Conservation (phyloP, 2,888 invertebrate genomes). For the Dendrolimus houi region DNA sequence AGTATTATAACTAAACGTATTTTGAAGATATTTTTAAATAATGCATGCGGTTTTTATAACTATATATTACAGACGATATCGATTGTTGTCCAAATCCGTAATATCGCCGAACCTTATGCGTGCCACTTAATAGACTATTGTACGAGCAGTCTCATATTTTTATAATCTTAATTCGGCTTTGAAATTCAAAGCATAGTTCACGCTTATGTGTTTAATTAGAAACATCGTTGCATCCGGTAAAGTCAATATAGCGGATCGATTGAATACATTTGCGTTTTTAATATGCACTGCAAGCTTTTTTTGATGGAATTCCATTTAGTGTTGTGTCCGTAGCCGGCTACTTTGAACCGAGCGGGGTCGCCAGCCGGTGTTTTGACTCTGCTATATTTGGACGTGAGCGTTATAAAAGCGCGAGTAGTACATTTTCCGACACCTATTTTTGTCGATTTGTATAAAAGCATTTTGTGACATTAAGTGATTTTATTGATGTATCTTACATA, state of each 20-base stretch:
- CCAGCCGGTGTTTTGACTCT: background rate
- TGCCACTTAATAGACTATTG: too few species aligned
- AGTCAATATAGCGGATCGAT: conserved; percentile 13
- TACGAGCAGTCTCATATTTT: too few species aligned
- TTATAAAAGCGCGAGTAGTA: too few species aligned
- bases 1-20: too few species aligned
- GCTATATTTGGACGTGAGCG: background rate
- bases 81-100: too few species aligned
- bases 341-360: background rate
- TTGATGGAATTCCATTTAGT: background rate
- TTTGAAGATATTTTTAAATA: too few species aligned
- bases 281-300: conserved; percentile 5
- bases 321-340: background rate
- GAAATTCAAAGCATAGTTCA: too few species aligned
- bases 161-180: too few species aligned
- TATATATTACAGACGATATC: too few species aligned
- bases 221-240: conserved; percentile 10
- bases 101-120: too few species aligned
- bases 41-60: too few species aligned
- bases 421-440: conserved; percentile 16
- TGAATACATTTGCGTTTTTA: conserved; percentile 21
- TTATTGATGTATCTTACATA: conserved; percentile 35
- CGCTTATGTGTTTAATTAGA: background rate
- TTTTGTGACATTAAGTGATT: conserved; percentile 27
- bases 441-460: conserved; percentile 34